A percentile compares a stretch with the other conserved stretches of the same genome.
Evolutionary conservation across 2,113 vertebrate species (phyloP).

Genomic region (Anoura caudifer): DNA sequence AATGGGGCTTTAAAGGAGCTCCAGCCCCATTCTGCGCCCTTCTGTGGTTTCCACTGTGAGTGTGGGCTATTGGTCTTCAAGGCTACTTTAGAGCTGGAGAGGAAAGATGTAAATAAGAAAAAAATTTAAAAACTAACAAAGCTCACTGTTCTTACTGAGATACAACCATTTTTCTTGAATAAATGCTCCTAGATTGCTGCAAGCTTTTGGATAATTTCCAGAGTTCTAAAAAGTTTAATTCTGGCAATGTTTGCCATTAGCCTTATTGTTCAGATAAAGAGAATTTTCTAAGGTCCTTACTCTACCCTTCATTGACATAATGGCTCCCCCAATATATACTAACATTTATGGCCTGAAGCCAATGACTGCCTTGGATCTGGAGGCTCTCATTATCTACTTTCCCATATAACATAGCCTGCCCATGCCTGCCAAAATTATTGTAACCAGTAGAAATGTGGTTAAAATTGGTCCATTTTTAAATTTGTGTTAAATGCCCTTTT

Average conservation of each 20-base stretch:
- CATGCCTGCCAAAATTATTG: background rate
- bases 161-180: conserved; percentile 4
- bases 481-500: background rate
- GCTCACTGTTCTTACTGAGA: background rate
- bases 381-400: background rate
- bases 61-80: conserved; percentile 21
- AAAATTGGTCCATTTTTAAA: background rate
- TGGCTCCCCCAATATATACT: background rate
- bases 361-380: background rate
- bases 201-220: conserved; percentile 7
- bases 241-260: background rate
- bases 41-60: background rate
- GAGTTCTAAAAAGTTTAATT: conserved; percentile 13
- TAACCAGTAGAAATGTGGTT: background rate
- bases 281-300: background rate
- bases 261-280: background rate
- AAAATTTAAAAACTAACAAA: background rate
- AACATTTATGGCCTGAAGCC: background rate
- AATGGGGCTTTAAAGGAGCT: background rate
- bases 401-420: background rate
- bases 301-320: background rate
- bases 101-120: background rate
- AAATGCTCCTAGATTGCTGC: background rate
- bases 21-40: background rate
- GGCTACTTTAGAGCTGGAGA: background rate